phyloP scores from a whole-genome alignment of 2,113 vertebrate species.

The Telmatochromis sp. region DNA sequence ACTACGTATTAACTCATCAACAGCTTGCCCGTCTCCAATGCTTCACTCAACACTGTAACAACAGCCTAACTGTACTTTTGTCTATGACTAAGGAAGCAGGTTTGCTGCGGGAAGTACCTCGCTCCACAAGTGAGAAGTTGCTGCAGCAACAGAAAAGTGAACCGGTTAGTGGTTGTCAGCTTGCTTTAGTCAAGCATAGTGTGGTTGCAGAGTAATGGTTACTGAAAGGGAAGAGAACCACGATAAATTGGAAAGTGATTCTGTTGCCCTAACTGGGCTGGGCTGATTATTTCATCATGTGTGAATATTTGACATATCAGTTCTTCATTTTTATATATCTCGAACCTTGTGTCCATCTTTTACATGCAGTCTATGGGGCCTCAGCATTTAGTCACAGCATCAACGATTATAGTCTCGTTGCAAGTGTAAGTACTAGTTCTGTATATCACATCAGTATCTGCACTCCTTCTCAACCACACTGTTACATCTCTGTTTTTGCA shows the following conservation, averaged over 20 bases:
- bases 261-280: background rate
- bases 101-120: background rate
- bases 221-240: background rate
- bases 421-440: background rate
- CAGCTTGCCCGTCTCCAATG: background rate
- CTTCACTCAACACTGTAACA: background rate
- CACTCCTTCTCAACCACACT: background rate
- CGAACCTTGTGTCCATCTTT: accelerated
- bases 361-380: background rate
- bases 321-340: background rate
- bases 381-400: background rate
- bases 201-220: background rate
- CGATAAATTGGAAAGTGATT: background rate
- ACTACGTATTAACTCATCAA: background rate
- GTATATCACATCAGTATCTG: background rate
- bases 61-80: background rate
- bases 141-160: background rate
- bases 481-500: background rate
- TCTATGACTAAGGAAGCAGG: background rate
- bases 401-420: accelerated
- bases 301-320: accelerated
- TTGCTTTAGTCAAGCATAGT: background rate
- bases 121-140: background rate
- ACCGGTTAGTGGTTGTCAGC: background rate
- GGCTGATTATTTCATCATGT: background rate